Percentiles rank a stretch among this genome's conserved stretches.
Conservation (phyloP, 1,140 invertebrate species). For the Mizuhopecten yessoensis region DNA sequence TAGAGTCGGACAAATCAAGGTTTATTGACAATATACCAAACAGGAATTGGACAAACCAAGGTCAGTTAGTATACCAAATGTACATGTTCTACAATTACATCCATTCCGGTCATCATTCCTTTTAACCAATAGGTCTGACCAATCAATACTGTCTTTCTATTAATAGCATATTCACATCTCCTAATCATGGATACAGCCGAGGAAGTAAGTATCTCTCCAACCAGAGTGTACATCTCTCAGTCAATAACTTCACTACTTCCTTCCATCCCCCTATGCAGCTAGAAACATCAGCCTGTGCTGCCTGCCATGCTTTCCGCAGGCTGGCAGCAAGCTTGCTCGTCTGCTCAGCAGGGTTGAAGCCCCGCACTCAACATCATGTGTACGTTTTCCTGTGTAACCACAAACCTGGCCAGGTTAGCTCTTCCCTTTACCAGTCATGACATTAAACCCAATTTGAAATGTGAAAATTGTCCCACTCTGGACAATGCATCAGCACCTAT, state of each 20-base stretch:
- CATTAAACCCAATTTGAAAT: conserved; percentile 35
- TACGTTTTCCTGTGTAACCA: background rate
- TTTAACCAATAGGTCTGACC: background rate
- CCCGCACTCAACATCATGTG: background rate
- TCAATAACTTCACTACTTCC: background rate
- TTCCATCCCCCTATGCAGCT: background rate
- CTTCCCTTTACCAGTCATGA: background rate
- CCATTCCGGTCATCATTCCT: background rate
- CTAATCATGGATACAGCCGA: background rate
- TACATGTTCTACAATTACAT: background rate
- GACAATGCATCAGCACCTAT: background rate
- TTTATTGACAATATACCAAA: background rate
- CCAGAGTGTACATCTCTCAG: background rate
- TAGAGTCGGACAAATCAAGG: background rate
- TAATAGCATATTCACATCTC: conserved; percentile 32
- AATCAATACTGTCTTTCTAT: conserved; percentile 25
- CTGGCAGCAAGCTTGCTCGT: conserved; percentile 19
- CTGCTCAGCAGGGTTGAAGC: background rate
- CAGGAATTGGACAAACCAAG: too few species aligned
- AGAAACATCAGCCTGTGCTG: background rate
- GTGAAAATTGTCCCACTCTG: background rate
- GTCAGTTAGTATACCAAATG: too few species aligned
- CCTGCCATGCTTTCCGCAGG: background rate
- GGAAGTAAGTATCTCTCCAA: conserved; percentile 2
- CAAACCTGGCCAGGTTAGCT: background rate